phyloP scores from a whole-genome alignment of 2,888 invertebrate genomes.

The Hirtodrosophila cameraria region DNA sequence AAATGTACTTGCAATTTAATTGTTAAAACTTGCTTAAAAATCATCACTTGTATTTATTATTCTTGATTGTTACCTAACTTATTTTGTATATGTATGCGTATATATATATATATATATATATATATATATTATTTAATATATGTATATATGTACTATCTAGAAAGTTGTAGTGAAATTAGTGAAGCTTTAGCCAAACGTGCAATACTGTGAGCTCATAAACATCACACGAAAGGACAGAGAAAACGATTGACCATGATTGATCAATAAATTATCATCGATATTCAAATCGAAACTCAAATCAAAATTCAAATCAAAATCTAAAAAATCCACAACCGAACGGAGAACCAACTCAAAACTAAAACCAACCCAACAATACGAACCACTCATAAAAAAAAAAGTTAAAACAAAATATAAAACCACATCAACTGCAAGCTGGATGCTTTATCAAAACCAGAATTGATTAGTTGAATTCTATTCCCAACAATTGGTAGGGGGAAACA shows the following conservation, averaged over 20 bases:
- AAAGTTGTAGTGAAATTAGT: conserved; percentile 84
- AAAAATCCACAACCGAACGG: conserved; percentile 15
- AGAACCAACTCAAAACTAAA: neutral
- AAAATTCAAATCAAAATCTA: conserved; percentile 9
- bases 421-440: conserved; percentile 70
- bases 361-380: conserved; percentile 22
- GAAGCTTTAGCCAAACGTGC: conserved; percentile 83
- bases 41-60: conserved; percentile 24
- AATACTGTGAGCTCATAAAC: conserved; percentile 81
- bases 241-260: conserved; percentile 54
- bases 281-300: conserved; percentile 43
- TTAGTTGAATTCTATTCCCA: conserved; percentile 85
- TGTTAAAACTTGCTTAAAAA: conserved; percentile 33
- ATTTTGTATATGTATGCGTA: conserved; percentile 22
- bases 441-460: conserved; percentile 83
- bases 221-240: conserved; percentile 73
- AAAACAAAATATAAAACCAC: no score
- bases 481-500: conserved; percentile 85
- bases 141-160: conserved; percentile 65
- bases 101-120: conserved; percentile 25
- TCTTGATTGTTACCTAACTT: conserved; percentile 17
- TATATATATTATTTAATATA: conserved; percentile 11
- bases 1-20: conserved; percentile 52
- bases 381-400: no score
- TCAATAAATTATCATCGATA: conserved; percentile 31